These are phyloP conservation scores for Cygnus atratus DNA, from an alignment of 2,113 vertebrate genomes.

Conservation along the genomic window DNA sequence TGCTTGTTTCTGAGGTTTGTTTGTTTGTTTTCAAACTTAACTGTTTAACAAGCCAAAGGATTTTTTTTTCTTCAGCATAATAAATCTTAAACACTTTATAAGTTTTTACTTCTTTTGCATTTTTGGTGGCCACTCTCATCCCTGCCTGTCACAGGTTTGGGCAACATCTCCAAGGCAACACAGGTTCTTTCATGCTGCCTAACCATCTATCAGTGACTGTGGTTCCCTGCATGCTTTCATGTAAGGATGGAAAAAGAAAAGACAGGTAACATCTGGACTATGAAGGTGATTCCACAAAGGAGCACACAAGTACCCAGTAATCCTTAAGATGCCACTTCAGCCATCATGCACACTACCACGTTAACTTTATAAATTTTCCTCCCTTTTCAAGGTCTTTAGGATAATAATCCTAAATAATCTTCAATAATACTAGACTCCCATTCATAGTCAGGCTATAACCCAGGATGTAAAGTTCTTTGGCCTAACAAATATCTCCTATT, in stretches of 20 bases:
- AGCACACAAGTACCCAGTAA: neutral
- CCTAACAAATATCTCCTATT: neutral
- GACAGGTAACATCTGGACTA: neutral
- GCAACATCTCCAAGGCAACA: neutral
- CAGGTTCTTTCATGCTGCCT: neutral
- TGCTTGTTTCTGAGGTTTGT: neutral
- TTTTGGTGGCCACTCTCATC: neutral
- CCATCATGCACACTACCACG: neutral
- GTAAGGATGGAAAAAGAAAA: neutral
- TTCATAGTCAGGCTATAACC: neutral
- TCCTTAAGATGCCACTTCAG: neutral
- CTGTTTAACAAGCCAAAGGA: neutral
- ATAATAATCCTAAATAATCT: neutral
- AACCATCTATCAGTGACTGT: neutral
- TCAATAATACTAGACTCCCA: neutral
- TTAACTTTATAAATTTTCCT: neutral
- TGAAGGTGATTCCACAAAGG: neutral
- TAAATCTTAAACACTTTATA: neutral
- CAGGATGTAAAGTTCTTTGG: neutral
- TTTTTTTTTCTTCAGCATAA: slow-evolving; percentile 9
- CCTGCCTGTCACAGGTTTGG: neutral
- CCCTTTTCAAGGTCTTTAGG: neutral
- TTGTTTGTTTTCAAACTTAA: neutral
- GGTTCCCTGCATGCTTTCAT: neutral
- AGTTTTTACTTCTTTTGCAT: accelerated